Evolutionary conservation across 1,140 invertebrate genomes (phyloP).

Genomic region (Lepidurus arcticus): DNA sequence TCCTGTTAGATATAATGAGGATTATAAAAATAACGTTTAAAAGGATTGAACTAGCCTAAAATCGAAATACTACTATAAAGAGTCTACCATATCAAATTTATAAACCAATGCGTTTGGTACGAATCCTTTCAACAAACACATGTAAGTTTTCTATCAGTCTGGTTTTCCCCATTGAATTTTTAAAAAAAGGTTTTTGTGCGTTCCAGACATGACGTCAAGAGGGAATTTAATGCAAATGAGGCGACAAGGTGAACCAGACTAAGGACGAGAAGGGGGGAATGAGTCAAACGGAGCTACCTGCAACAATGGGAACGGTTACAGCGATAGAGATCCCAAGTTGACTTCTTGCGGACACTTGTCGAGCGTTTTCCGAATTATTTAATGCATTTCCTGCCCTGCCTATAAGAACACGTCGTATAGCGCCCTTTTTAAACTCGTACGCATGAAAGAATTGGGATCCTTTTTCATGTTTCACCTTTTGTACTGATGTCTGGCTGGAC

Average conservation of each 20-base stretch:
- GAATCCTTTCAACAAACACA: not conserved
- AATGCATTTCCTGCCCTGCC: not conserved
- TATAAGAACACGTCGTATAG: too few species aligned
- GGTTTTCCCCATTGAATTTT: not conserved
- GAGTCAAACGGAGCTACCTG: conserved; percentile 6
- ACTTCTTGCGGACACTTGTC: not conserved
- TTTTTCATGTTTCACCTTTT: too few species aligned
- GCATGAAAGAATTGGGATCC: too few species aligned
- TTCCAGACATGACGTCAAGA: conserved; percentile 14
- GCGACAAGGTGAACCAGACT: conserved; percentile 17
- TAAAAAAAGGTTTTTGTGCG: not conserved
- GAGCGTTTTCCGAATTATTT: not conserved
- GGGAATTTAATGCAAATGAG: conserved; percentile 2
- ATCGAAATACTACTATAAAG: too few species aligned
- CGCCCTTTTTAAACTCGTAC: too few species aligned
- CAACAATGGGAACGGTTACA: not conserved
- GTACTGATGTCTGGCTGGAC: too few species aligned
- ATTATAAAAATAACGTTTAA: too few species aligned
- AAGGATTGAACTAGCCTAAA: too few species aligned
- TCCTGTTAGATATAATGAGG: too few species aligned
- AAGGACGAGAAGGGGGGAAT: conserved; percentile 6
- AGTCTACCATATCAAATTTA: too few species aligned
- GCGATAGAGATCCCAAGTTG: not conserved
- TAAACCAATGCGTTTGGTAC: too few species aligned
- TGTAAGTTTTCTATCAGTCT: not conserved